Evolutionary conservation across 2,888 invertebrate genomes (phyloP), one percentile per base, ranked within the genome.

Genomic region (Theretra japonica): DNA sequence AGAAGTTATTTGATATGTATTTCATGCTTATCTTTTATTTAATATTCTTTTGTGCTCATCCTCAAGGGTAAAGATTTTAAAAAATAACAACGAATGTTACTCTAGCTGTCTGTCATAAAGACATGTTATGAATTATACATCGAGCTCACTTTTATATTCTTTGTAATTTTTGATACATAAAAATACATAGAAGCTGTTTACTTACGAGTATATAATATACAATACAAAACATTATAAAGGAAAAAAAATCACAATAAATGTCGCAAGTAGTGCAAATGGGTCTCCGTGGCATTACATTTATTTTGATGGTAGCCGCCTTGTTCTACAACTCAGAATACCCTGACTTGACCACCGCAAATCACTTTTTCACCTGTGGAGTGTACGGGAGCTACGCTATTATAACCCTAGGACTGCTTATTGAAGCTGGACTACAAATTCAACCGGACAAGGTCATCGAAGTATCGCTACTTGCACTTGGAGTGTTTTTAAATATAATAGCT

Each of bases 301-400:
- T 81, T 0, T 60, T 87, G 69, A 84, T 89, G 87, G 23, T 79
- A 2, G 7, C 86, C 0, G 86, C 83, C 0, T 78, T 85, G 19
- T 86, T 84, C 69, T 84, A 76, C 68, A 84, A 80, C 71, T 88
- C 90, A 2, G 91, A 90, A 73, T 72, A 75, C 71, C 60, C 69
- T 1, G 72, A 85, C 23, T 73, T 88, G 69, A 74, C 76, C 19
- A 74, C 81, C 0, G 72, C 80, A 1, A 73, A 76, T 30, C 81
- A 80, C 69, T 92, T 90, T 68, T 23, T 87, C 2, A 85, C 86
- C 75, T 79, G 83, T 0, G 92, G 90, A 41, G 79, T 88, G 0
- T 89, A 82, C 28, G 90, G 91, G 4, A 77, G 85, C 19, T 87
- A 82, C 68, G 57, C 80, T 0, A 72, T 88, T 1, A 70, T 89